Evolutionary conservation across 2,797 vertebrate genomes (phyloP).

Genomic region (Limnodromus scolopaceus): DNA sequence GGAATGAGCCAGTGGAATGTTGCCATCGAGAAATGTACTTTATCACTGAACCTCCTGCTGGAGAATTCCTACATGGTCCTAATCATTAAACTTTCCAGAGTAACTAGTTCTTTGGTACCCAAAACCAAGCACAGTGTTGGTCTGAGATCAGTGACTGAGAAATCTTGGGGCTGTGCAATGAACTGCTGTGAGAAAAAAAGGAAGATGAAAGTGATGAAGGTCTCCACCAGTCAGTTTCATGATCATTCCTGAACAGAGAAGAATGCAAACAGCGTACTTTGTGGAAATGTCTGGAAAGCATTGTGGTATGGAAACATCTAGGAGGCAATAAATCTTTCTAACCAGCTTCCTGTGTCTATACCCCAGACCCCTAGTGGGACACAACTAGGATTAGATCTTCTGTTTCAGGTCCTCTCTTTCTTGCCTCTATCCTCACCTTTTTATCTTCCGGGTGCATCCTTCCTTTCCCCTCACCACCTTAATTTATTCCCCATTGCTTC

Average conservation of each 20-base stretch:
- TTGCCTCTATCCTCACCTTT: neutral
- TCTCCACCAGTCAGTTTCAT: neutral
- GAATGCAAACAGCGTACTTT: neutral
- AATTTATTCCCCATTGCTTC: neutral
- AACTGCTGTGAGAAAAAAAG: neutral
- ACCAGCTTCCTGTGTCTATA: neutral
- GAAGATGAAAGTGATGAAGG: neutral
- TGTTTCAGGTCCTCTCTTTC: neutral
- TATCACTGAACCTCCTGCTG: neutral
- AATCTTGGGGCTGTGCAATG: neutral
- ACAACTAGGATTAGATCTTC: neutral
- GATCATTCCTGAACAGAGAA: neutral
- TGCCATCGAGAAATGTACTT: neutral
- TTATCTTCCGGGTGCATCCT: neutral
- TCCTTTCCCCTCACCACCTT: neutral
- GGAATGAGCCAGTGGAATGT: neutral
- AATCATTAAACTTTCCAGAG: neutral
- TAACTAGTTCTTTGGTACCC: neutral
- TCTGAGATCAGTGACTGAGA: neutral
- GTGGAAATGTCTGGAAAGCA: neutral
- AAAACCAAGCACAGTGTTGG: neutral
- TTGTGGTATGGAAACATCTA: neutral
- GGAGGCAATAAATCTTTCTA: neutral
- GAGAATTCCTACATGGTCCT: neutral
- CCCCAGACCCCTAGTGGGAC: neutral